Evolutionary conservation across 2,113 vertebrate genomes (phyloP), one percentile per base, ranked within the genome.

Genomic region (Embiotoca jacksoni): DNA sequence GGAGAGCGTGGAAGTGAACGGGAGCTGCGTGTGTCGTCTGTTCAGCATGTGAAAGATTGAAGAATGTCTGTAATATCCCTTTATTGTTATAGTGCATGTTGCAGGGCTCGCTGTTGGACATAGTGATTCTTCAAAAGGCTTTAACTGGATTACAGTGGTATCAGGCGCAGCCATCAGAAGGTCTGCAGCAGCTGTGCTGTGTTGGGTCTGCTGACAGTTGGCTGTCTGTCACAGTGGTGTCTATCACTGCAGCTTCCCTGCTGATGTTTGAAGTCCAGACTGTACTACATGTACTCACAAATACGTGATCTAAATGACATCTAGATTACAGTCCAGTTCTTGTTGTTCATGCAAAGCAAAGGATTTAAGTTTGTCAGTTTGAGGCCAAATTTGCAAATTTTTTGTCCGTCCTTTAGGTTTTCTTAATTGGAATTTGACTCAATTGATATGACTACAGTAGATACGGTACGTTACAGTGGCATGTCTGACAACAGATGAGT

Each of bases 1-100:
- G 75, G 57, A 41, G 64, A 75, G 74, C 10, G 30, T 52, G 11
- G 71, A 73, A 80, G 70, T 70, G 47, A 80, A 39, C 2, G 13
- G 72, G 9, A 77, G 56, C 23, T 31, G 49, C 67, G 83, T 80
- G 76, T 60, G 75, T 47, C 39, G 57, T 55, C 65, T 57, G 76
- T 76, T 82, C 4, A 13, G 63, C 31, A 35, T 6, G 37, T 7
- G 46, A 31, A 11, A 46, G 79, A 79, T 79, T 91, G 91, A 94
- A 83, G 60, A 84, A 93, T 92, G 83, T 87, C 60, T 88, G 86
- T 89, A 91, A 94, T 94, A 93, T 90, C 78, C 78, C 86, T 85
- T 93, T 92, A 93, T 92, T 89, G 91, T 91, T 91, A 78, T 75
- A 57, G 87, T 63, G 86, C 82, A 56, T 86, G 91, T 89, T 39